Base-by-base conservation (phyloP, 2,113 vertebrate species). In the Promerops cafer region DNA sequence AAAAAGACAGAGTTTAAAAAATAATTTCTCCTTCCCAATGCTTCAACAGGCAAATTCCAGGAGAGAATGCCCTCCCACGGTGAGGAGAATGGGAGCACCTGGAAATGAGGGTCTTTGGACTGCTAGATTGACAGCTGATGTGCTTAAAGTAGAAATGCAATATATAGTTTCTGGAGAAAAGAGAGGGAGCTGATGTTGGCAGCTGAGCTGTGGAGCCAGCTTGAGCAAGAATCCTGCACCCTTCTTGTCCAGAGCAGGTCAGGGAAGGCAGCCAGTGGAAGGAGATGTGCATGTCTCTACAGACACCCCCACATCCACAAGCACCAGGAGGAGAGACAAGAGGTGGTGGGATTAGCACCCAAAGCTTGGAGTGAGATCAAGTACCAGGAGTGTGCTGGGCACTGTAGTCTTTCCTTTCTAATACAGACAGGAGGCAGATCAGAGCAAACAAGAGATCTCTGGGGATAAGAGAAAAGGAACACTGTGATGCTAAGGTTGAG, bases 291-390 rank as follows among this genome's bases (percentile, higher is more conserved):
- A 6, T 42, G 52, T 76, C 63, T 89, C 28, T 42, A 28, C 61
- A 35, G 24, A 52, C 70, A 82, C 33, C 35, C 70, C 21, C 40
- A 57, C 49, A 26, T 3, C 7, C 74, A 44, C 49, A 30, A 8
- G 30, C 37, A 64, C 27, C 59, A 61, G 60, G 52, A 81, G 60
- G 40, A 85, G 72, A 86, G 31, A 50, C 45, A 69, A 77, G 82
- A 57, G 70, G 24, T 45, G 78, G 26, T 83, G 87, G 85, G 83
- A 93, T 93, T 94, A 83, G 88, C 87, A 91, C 90, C 76, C 76
- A 88, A 20, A 81, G 17, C 63, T 24, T 90, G 92, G 83, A 74
- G 39, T 27, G 63, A 88, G 87, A 72, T 95, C 90, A 95, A 50
- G 90, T 63, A 74, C 54, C 70, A 65, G 59, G 40, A 72, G 66